Evolutionary conservation across 1,140 invertebrate species (phyloP).

Genomic region (Caerostris extrusa): DNA sequence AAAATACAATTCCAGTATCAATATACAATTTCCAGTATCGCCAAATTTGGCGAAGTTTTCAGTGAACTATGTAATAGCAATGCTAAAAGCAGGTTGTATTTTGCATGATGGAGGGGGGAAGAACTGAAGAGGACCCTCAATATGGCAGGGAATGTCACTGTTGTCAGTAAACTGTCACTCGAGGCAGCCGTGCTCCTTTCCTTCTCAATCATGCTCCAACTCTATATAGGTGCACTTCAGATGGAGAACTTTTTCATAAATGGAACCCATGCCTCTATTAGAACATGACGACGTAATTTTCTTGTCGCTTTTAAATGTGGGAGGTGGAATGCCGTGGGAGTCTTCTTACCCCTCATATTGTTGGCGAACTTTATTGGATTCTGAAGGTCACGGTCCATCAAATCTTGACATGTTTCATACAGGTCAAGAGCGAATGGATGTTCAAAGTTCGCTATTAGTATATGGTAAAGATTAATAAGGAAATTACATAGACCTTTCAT

Average conservation of each 20-base stretch:
- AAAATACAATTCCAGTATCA: neutral
- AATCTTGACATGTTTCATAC: neutral
- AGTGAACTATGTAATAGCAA: neutral
- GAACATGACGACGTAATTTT: conserved; percentile 9
- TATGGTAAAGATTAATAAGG: neutral
- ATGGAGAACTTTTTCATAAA: neutral
- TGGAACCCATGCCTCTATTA: neutral
- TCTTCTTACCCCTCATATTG: neutral
- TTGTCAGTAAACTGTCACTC: conserved; percentile 67
- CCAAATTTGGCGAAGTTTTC: neutral
- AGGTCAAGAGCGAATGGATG: neutral
- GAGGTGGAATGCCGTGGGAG: conserved; percentile 33
- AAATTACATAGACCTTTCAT: neutral
- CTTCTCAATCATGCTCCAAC: neutral
- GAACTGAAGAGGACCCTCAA: conserved; percentile 11
- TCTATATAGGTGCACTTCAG: neutral
- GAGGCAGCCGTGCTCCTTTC: neutral
- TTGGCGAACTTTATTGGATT: neutral
- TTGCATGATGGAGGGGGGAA: neutral
- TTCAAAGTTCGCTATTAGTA: no score
- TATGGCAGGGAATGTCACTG: conserved; percentile 68
- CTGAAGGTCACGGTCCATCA: neutral
- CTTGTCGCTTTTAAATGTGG: neutral
- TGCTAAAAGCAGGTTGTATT: neutral
- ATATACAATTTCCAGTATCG: neutral